phyloP scores from a whole-genome alignment of 2,113 vertebrate genomes.

The Indri indri region DNA sequence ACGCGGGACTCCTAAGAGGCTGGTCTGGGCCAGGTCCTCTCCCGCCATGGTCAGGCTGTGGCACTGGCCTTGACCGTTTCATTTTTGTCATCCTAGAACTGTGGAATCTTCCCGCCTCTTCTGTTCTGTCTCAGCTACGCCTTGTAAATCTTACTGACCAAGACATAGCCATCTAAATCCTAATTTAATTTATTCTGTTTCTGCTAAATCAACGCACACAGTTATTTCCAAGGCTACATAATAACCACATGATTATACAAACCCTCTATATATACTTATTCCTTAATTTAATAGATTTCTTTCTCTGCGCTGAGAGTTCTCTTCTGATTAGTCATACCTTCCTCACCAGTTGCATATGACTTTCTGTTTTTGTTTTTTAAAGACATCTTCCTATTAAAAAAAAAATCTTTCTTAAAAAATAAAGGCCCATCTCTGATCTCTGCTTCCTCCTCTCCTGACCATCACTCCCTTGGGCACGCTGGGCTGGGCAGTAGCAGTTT shows the following conservation, averaged over 20 bases:
- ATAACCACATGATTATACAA: neutral
- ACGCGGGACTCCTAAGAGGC: neutral
- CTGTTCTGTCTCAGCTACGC: neutral
- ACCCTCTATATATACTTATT: neutral
- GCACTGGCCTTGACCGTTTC: neutral
- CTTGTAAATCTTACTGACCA: neutral
- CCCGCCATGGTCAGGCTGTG: neutral
- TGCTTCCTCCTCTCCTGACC: neutral
- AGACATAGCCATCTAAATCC: neutral
- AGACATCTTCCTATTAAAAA: neutral
- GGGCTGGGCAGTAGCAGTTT: neutral
- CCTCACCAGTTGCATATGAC: neutral
- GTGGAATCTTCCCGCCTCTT: neutral
- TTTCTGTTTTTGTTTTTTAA: neutral
- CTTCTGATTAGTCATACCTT: constrained; percentile 26
- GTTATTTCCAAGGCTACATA: constrained; percentile 5
- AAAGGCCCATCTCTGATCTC: neutral
- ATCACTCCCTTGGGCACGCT: neutral
- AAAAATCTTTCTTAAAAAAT: neutral
- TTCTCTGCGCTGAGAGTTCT: neutral
- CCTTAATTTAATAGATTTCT: neutral
- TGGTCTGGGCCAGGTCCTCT: neutral
- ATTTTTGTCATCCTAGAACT: neutral
- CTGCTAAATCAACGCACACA: neutral
- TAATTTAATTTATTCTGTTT: constrained; percentile 2